Base-by-base conservation (phyloP, 2,113 vertebrate species). In the Rhinoderma darwinii region DNA sequence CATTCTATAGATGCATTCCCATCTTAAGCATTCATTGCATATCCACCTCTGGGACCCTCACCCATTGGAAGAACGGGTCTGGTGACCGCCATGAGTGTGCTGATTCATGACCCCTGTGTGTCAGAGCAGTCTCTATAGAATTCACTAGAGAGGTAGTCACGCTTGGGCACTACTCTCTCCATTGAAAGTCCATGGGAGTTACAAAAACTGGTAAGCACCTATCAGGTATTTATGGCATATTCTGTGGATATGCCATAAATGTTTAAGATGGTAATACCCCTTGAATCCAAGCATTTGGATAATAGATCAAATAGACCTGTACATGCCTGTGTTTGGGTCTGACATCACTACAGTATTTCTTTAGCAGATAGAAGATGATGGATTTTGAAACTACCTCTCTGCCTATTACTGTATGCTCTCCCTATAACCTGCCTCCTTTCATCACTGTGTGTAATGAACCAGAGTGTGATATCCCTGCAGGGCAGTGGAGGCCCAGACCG, bases 381-480 rank as follows among this genome's bases (percentile, higher is more conserved):
- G 54, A 44, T 27, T 35, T 59, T 39, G 35, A 39, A 59, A 7
- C 25, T 63, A 20, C 56, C 30, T 44, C 59, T 10, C n/a, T 63
- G 12, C 3, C 30, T 56, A 86, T 80, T 86, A 56, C 15, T 79
- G 25, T 80, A 73, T 30, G 63, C 63, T 66, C 12, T 51, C n/a
- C 30, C 20, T 30, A 77, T 17, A 72, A 47, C 76, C 61, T 35
- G n/a, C 56, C 51, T 79, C 59, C 56, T 86, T 44, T 78, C 56
- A 86, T 86, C 73, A 63, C 30, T 86, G 84, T 68, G 75, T 80
- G 32, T 81, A 86, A 86, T 86, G 85, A 81, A 72, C 25, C 63
- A 81, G 81, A 44, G 77, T 86, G 77, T 56, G 10, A 81, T 81
- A 59, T 59, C 20, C 47, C 85, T 80, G 44, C 66, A 73, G 77